Evolutionary conservation across 2,888 invertebrate genomes (phyloP).

Genomic region (Holacanthella duospinosa): DNA sequence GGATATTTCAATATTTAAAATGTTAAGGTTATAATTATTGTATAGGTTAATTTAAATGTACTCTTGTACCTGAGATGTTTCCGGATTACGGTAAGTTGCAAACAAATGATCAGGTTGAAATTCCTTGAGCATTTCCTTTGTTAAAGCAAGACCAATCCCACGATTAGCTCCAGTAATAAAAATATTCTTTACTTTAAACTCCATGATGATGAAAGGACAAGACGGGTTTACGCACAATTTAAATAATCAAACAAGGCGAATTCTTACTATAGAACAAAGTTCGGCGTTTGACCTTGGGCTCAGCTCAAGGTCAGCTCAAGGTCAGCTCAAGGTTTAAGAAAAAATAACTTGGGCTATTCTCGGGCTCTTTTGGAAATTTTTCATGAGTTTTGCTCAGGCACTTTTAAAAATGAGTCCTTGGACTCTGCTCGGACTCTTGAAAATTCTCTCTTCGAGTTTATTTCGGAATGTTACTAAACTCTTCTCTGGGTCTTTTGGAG

Average conservation of each 20-base stretch:
- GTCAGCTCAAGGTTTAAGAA: not conserved
- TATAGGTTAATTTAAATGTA: not conserved
- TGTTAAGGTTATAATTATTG: not conserved
- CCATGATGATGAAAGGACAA: not conserved
- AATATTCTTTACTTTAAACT: conserved; percentile 4
- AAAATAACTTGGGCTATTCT: not conserved
- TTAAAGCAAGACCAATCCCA: conserved; percentile 16
- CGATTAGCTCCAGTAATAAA: conserved; percentile 18
- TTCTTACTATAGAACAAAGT: no score
- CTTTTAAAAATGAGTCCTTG: no score
- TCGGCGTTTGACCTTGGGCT: no score
- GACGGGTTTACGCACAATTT: no score
- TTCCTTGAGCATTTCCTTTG: conserved; percentile 6
- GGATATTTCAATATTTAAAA: not conserved
- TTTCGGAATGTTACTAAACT: no score
- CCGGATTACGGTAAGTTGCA: conserved; percentile 17
- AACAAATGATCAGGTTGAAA: conserved; percentile 12
- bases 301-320: no score
- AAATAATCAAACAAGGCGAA: no score
- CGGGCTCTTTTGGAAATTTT: not conserved
- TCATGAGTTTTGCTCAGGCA: no score
- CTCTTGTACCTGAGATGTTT: conserved; percentile 8
- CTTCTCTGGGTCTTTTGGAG: no score
- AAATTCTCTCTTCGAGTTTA: no score
- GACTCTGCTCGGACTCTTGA: no score